Base-by-base conservation (phyloP, 1,140 invertebrate genomes). In the Drosophila obscura region DNA sequence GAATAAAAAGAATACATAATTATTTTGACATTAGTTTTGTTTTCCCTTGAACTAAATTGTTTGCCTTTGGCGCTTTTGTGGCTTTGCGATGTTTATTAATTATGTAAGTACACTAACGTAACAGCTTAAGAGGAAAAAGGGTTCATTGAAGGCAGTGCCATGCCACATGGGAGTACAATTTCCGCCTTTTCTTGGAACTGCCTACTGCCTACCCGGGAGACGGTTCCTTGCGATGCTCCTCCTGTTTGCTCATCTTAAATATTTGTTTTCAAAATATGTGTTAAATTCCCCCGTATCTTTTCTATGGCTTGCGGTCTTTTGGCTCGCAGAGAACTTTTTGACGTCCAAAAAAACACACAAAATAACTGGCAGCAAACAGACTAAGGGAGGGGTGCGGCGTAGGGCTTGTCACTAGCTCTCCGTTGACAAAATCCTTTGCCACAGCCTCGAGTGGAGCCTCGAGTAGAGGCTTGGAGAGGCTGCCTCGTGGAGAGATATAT, bases 181-280 rank as follows among this genome's bases (percentile, higher is more conserved):
- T 4, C 4, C 35, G 35, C 13, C 35, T 39, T 39, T 39, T 13
- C 35, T 45, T 15, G 4, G 0, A 67, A 22, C 44, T 19, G 15
- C 31, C 44, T 52, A 22, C 44, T 19, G 15, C 31, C 44, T 52
- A 35, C 44, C 5, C 35, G n/a, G 24, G 22, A 50, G 51, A 50
- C 44, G 35, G 31, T 50, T 61, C 35, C 56, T 51, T 66, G 19
- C 44, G 35, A 41, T 13, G 57, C 16, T 59, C 65, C 39, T 55
- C 53, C 45, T 50, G 67, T 66, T 81, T 87, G 82, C 44, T 78
- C 64, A 48, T 64, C 58, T 61, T 67, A 82, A 87, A 87, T 87
- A 87, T 88, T 87, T 73, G 78, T 73, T 83, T 68, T 71, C 43
- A 65, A 81, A 87, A 82, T 87, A 82, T 87, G 80, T 82, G 79